A percentile compares a stretch with the other conserved stretches of the same genome.
Conservation (phyloP, 2,888 invertebrate species). For the Cosmorhoe ocellata region DNA sequence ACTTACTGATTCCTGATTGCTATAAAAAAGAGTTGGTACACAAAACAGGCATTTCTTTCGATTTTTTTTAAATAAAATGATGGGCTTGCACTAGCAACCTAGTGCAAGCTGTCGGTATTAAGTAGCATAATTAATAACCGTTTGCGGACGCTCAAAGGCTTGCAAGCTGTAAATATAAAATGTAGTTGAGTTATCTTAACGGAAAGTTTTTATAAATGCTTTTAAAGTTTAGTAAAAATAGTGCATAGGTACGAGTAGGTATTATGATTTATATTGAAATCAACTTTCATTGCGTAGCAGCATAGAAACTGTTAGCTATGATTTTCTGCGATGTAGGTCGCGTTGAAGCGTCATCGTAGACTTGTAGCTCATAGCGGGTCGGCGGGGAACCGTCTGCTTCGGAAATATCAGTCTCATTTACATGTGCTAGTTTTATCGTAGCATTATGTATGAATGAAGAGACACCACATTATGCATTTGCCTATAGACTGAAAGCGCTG, state of each 20-base stretch:
- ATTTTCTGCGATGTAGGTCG: conserved; percentile 50
- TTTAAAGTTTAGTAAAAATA: conserved; percentile 2
- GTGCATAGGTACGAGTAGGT: background rate
- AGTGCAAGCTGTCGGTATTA: background rate
- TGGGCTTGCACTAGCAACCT: too few species aligned
- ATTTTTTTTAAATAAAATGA: too few species aligned
- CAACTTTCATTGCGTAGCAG: conserved; percentile 18
- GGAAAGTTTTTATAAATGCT: background rate
- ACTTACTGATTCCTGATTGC: too few species aligned
- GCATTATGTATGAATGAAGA: conserved; percentile 30
- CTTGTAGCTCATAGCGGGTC: conserved; percentile 22
- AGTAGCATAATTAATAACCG: conserved; percentile 8
- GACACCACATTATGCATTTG: conserved; percentile 28
- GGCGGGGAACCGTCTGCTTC: conserved; percentile 33
- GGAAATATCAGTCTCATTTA: conserved; percentile 54
- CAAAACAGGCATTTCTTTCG: too few species aligned
- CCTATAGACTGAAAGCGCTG: conserved; percentile 19
- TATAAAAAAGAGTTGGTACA: too few species aligned
- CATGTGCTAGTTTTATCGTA: conserved; percentile 34
- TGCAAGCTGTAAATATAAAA: conserved; percentile 5
- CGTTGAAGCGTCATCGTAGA: conserved; percentile 27
- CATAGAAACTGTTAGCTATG: conserved; percentile 42
- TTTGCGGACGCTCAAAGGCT: conserved; percentile 14
- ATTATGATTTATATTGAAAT: conserved; percentile 31
- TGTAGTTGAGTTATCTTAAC: conserved; percentile 1